These are phyloP conservation scores for Trichopoda pennipes DNA, from an alignment of 2,888 invertebrate species.

Conservation along the genomic window DNA sequence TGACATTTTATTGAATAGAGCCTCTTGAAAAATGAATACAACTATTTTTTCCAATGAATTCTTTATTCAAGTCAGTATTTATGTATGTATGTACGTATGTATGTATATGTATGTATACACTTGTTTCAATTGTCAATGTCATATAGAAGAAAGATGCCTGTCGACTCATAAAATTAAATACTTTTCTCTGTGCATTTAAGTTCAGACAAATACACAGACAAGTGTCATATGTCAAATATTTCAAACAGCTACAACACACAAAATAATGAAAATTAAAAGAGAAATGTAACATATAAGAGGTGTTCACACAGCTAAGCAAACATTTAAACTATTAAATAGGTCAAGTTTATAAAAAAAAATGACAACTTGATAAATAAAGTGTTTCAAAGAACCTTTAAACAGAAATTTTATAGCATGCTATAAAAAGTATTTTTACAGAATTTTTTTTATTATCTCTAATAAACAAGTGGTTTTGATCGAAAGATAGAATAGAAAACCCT, in stretches of 20 bases:
- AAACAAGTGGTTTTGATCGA: no score
- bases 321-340: not conserved
- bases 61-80: not conserved
- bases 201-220: conserved; percentile 35
- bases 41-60: not conserved
- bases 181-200: conserved; percentile 32
- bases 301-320: not conserved
- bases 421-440: not conserved
- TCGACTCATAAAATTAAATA: conserved; percentile 36
- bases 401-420: not conserved
- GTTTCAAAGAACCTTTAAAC: no score
- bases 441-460: not conserved
- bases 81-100: no score
- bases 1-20: conserved; percentile 25
- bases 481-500: no score
- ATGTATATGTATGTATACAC: conserved; percentile 1
- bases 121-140: conserved; percentile 52
- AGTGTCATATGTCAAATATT: conserved; percentile 63
- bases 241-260: conserved; percentile 19
- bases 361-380: not conserved
- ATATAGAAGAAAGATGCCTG: not conserved
- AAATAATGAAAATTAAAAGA: not conserved
- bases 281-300: not conserved
- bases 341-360: not conserved
- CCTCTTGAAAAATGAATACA: conserved; percentile 1